Percentiles rank a stretch among this genome's conserved stretches.
These are phyloP conservation scores for Hormaphis cornu DNA, from an alignment of 1,140 invertebrate genomes.

Conservation along the genomic window DNA sequence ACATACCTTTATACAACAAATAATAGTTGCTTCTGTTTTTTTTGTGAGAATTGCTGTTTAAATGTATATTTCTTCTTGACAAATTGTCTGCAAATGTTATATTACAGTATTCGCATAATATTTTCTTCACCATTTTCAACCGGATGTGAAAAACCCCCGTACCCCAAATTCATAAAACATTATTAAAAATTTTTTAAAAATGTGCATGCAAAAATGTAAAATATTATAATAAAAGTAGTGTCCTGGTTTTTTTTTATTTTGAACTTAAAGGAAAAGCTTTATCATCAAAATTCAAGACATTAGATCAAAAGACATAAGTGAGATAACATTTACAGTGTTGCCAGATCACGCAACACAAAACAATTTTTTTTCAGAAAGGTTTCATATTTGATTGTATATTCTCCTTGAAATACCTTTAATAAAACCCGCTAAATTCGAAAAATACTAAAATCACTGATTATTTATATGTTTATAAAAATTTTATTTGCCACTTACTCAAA, in stretches of 20 bases:
- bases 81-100: constrained; percentile 27
- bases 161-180: constrained; percentile 23
- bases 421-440: too few relatives aligned
- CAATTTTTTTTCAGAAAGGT: background rate
- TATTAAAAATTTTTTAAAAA: constrained; percentile 2
- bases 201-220: background rate
- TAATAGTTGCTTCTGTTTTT: constrained; percentile 19
- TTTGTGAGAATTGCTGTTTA: constrained; percentile 21
- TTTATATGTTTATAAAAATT: too few relatives aligned
- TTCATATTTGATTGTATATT: background rate
- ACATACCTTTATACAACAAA: constrained; percentile 14
- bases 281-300: background rate
- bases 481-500: too few relatives aligned
- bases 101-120: constrained; percentile 31
- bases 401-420: too few relatives aligned
- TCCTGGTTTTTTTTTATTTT: constrained; percentile 16
- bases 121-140: constrained; percentile 32
- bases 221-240: constrained; percentile 8
- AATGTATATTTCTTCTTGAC: constrained; percentile 26
- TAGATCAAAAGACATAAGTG: constrained; percentile 9
- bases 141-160: background rate
- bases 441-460: too few relatives aligned
- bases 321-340: constrained; percentile 10
- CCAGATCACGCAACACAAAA: background rate
- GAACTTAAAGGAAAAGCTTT: constrained; percentile 13